Evolutionary conservation across 2,888 invertebrate genomes (phyloP).

Genomic region (Epinotia brunnichana): DNA sequence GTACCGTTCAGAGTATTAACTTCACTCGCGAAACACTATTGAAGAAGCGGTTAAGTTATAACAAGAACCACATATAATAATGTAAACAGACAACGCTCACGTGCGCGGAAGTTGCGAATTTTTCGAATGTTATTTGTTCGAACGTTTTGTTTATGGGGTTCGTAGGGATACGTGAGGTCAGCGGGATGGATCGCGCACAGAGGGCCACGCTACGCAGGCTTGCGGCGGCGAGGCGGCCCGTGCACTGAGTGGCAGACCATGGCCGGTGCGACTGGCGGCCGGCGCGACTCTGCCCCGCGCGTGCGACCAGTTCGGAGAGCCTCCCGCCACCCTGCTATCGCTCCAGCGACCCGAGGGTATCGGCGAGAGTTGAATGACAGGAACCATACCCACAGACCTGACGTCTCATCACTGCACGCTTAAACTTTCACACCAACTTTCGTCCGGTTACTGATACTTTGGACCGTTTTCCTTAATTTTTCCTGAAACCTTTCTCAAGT

Average conservation of each 20-base stretch:
- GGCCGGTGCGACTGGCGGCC: conserved; percentile 59
- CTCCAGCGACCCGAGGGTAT: conserved; percentile 47
- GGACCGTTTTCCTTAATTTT: background rate
- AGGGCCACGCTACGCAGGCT: conserved; percentile 64
- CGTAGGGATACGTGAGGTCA: conserved; percentile 49
- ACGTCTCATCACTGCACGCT: conserved; percentile 9
- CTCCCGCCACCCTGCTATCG: conserved; percentile 56
- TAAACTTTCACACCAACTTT: conserved; percentile 38
- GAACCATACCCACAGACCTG: conserved; percentile 26
- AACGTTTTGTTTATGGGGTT: conserved; percentile 52
- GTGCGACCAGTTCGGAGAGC: conserved; percentile 78
- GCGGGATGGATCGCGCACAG: conserved; percentile 52
- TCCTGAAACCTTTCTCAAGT: background rate
- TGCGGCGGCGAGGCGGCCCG: conserved; percentile 77
- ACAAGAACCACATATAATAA: conserved; percentile 59
- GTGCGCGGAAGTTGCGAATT: conserved; percentile 28
- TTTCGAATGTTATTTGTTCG: conserved; percentile 33
- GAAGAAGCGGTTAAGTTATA: conserved; percentile 58
- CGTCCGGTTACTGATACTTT: conserved; percentile 12
- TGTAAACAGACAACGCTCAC: conserved; percentile 52
- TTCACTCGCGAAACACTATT: conserved; percentile 74
- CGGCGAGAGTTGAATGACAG: conserved; percentile 43
- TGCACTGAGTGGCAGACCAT: conserved; percentile 72
- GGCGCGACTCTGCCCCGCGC: conserved; percentile 72
- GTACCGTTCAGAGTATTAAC: conserved; percentile 69